phyloP scores from a whole-genome alignment of 1,140 invertebrate genomes.

The Hyles euphorbiae region DNA sequence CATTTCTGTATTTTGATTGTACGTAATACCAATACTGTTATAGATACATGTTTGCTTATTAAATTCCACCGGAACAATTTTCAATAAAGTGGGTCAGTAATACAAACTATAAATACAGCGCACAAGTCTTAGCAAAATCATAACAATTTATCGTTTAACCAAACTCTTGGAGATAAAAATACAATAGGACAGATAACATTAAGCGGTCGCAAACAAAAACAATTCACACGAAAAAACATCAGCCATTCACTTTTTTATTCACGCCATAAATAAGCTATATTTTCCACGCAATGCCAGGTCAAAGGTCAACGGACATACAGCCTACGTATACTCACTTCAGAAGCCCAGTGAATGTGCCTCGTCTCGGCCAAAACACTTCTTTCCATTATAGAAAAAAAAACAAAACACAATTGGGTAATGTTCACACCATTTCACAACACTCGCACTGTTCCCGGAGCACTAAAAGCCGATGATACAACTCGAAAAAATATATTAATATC shows the following conservation, averaged over 20 bases:
- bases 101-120: too few relatives aligned
- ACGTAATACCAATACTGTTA: too few relatives aligned
- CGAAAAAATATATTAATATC: conserved; percentile 19
- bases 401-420: conserved; percentile 11
- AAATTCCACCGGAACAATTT: too few relatives aligned
- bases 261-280: background rate
- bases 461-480: conserved; percentile 11
- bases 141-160: background rate
- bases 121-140: background rate
- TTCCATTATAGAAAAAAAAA: conserved; percentile 64
- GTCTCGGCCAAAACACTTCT: conserved; percentile 63
- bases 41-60: too few relatives aligned
- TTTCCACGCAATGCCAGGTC: conserved; percentile 21
- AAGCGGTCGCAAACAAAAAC: background rate
- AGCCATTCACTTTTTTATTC: conserved; percentile 10
- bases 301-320: conserved; percentile 38
- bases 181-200: conserved; percentile 5
- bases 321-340: conserved; percentile 52
- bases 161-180: background rate
- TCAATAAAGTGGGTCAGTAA: too few relatives aligned
- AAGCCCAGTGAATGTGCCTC: conserved; percentile 62
- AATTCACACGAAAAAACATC: background rate
- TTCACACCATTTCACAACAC: conserved; percentile 57
- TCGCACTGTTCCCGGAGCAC: background rate
- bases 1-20: too few relatives aligned